Evolutionary conservation across 2,113 vertebrate genomes (phyloP).

Genomic region (Danionella cerebrum): DNA sequence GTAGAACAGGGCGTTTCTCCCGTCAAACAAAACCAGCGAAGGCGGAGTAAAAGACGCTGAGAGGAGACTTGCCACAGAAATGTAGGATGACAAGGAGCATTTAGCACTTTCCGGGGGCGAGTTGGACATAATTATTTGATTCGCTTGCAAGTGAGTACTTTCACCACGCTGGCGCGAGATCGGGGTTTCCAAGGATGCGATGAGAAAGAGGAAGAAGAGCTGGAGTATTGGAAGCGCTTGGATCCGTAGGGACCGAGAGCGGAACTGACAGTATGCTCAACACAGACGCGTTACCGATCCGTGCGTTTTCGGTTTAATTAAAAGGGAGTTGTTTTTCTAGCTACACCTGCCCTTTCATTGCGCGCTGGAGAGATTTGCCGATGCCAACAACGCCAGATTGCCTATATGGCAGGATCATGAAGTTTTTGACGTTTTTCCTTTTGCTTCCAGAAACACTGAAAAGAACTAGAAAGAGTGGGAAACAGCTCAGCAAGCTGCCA

Average conservation of each 20-base stretch:
- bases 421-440: constrained; percentile 81
- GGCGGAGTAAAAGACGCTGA: background rate
- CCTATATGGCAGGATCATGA: constrained; percentile 78
- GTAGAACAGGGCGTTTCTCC: constrained; percentile 26
- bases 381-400: constrained; percentile 74
- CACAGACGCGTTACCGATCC: background rate
- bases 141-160: background rate
- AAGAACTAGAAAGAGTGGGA: constrained; percentile 68
- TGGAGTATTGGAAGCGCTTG: constrained; percentile 24
- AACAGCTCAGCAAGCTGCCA: constrained; percentile 61
- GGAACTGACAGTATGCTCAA: background rate
- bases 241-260: constrained; percentile 17
- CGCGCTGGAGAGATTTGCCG: constrained; percentile 41
- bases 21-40: constrained; percentile 30
- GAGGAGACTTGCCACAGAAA: background rate
- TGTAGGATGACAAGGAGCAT: background rate
- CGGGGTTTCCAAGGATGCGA: constrained; percentile 18
- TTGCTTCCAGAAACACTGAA: constrained; percentile 80
- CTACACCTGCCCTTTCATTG: constrained; percentile 4
- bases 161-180: background rate
- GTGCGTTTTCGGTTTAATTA: background rate
- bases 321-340: background rate
- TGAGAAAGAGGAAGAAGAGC: constrained; percentile 23
- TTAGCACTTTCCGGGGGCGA: background rate
- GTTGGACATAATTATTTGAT: background rate